phyloP scores from a whole-genome alignment of 2,888 invertebrate species.

The Cheilosia impressa region DNA sequence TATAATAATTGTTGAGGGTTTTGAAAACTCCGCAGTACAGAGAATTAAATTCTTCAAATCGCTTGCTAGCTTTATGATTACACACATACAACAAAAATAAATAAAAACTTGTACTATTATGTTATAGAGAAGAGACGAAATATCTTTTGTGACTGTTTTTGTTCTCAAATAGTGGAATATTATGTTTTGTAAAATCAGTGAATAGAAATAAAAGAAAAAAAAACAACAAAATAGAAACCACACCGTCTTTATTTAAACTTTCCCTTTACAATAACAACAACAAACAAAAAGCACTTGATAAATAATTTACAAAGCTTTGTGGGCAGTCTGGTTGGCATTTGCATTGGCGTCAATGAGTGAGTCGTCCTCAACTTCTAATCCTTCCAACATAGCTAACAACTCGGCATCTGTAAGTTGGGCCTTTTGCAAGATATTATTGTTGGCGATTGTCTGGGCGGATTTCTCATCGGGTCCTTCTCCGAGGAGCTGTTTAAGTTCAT shows the following conservation, averaged over 20 bases:
- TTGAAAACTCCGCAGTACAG: slow-evolving; percentile 14
- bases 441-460: background rate
- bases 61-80: slow-evolving; percentile 30
- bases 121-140: slow-evolving; percentile 19
- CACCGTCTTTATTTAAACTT: slow-evolving; percentile 10
- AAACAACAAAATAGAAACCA: slow-evolving; percentile 13
- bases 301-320: slow-evolving; percentile 10
- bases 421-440: slow-evolving; percentile 43
- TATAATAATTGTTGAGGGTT: slow-evolving; percentile 29
- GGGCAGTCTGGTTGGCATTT: slow-evolving; percentile 31
- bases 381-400: slow-evolving; percentile 79
- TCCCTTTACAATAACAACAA: background rate
- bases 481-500: slow-evolving; percentile 87
- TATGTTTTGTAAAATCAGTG: slow-evolving; percentile 46
- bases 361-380: slow-evolving; percentile 79
- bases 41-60: slow-evolving; percentile 27
- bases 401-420: slow-evolving; percentile 79
- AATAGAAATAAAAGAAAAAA: slow-evolving; percentile 48
- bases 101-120: slow-evolving; percentile 36
- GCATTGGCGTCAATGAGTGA: slow-evolving; percentile 71
- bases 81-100: background rate
- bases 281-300: background rate
- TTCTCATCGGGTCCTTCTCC: slow-evolving; percentile 72
- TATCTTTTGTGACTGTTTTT: slow-evolving; percentile 46
- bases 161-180: slow-evolving; percentile 18